A percentile compares a stretch with the other conserved stretches of the same genome.
These are phyloP conservation scores for Eciton burchellii DNA, from an alignment of 1,140 invertebrate species.

Conservation along the genomic window DNA sequence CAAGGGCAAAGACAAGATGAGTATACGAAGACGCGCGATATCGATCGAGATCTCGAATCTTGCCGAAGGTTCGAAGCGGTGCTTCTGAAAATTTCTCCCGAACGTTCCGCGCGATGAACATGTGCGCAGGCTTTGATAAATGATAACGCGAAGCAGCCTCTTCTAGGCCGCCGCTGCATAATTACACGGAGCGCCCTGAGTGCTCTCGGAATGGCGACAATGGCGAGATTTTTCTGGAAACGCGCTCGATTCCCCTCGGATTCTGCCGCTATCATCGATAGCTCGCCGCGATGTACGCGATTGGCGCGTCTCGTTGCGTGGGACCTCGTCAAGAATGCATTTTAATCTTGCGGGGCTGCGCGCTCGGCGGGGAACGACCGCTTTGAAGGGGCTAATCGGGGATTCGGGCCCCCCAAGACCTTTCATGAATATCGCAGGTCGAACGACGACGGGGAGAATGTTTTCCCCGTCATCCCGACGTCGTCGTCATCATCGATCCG, in stretches of 20 bases:
- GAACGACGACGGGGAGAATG: conserved; percentile 25
- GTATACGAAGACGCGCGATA: too few species aligned
- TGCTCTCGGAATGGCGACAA: conserved; percentile 29
- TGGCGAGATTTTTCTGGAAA: too few species aligned
- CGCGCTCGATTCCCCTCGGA: too few species aligned
- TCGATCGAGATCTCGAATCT: too few species aligned
- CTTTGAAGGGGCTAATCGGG: neutral
- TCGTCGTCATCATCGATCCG: conserved; percentile 57
- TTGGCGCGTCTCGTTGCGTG: neutral
- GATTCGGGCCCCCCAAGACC: neutral
- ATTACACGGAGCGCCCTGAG: conserved; percentile 43
- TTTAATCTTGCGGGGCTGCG: neutral
- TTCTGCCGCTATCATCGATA: too few species aligned
- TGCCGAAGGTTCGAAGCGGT: too few species aligned
- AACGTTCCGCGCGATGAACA: conserved; percentile 35
- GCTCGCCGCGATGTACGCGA: too few species aligned
- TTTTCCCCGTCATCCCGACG: conserved; percentile 25
- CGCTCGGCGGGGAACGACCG: too few species aligned
- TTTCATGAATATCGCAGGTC: conserved; percentile 22
- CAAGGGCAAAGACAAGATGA: too few species aligned
- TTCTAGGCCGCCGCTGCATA: conserved; percentile 53
- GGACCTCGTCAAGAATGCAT: neutral
- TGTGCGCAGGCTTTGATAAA: conserved; percentile 49
- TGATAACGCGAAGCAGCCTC: conserved; percentile 46
- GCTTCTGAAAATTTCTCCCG: conserved; percentile 31